phyloP scores from a whole-genome alignment of 2,797 vertebrate species.

The Lacerta bilineata region DNA sequence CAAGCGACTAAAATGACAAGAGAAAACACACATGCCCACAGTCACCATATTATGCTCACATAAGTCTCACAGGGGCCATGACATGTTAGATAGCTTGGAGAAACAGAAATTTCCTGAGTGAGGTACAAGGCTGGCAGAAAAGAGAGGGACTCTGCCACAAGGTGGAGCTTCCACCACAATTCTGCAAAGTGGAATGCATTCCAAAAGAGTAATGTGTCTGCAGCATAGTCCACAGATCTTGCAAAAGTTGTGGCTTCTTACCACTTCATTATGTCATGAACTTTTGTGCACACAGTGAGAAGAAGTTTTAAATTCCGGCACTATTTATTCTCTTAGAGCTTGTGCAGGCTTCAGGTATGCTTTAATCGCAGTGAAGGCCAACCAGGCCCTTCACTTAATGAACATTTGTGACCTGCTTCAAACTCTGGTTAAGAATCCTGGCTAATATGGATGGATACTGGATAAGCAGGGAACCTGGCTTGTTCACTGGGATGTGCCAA shows the following conservation, averaged over 20 bases:
- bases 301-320: not conserved
- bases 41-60: not conserved
- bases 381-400: not conserved
- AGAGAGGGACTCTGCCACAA: constrained; percentile 25
- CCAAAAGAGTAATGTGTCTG: not conserved
- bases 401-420: not conserved
- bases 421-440: not conserved
- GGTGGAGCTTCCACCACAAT: constrained; percentile 33
- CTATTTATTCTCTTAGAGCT: not conserved
- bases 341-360: not conserved
- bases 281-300: not conserved
- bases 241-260: not conserved
- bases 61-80: not conserved
- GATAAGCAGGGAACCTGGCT: not conserved
- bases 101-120: not conserved
- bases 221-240: not conserved
- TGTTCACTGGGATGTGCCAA: not conserved
- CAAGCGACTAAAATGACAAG: not conserved
- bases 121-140: not conserved
- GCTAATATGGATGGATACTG: not conserved
- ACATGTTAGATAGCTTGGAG: not conserved
- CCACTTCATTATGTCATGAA: not conserved
- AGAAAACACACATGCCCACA: not conserved
- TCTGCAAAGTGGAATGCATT: not conserved
- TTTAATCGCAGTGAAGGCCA: not conserved